Conservation (phyloP, 2,888 invertebrate genomes). For the Drosophila mayaguana region DNA sequence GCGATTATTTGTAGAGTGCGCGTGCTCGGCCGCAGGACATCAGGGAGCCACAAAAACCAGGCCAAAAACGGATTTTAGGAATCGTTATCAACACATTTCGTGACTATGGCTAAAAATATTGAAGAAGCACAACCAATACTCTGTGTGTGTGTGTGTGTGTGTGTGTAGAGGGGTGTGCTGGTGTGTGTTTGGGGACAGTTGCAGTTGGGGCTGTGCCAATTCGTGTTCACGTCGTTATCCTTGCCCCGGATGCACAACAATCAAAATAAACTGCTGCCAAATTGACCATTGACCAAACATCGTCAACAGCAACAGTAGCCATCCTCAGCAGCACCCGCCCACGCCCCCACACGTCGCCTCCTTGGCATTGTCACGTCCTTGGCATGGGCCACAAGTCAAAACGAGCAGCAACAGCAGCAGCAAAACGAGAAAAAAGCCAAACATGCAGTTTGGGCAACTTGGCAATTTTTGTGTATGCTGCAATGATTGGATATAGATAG, state of each 20-base stretch:
- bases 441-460: slow-evolving; percentile 37
- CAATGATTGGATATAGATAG: slow-evolving; percentile 14
- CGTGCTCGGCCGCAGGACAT: slow-evolving; percentile 43
- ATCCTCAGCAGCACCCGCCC: neutral
- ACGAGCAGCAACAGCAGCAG: slow-evolving; percentile 25
- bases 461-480: slow-evolving; percentile 32
- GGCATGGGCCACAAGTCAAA: slow-evolving; percentile 54
- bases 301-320: slow-evolving; percentile 48
- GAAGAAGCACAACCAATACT: slow-evolving; percentile 13
- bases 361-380: slow-evolving; percentile 66
- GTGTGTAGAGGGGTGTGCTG: neutral
- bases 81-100: slow-evolving; percentile 72
- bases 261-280: slow-evolving; percentile 81
- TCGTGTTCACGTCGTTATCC: slow-evolving; percentile 75
- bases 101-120: slow-evolving; percentile 67
- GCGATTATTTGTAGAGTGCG: slow-evolving; percentile 46
- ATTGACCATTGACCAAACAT: slow-evolving; percentile 79
- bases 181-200: slow-evolving; percentile 31
- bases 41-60: slow-evolving; percentile 9
- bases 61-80: slow-evolving; percentile 28
- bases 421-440: slow-evolving; percentile 18
- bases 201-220: slow-evolving; percentile 62
- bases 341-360: slow-evolving; percentile 8
- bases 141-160: neutral
- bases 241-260: slow-evolving; percentile 78